These are phyloP conservation scores for Tetragnatha versicolor DNA, from an alignment of 1,140 invertebrate genomes.

Conservation along the genomic window DNA sequence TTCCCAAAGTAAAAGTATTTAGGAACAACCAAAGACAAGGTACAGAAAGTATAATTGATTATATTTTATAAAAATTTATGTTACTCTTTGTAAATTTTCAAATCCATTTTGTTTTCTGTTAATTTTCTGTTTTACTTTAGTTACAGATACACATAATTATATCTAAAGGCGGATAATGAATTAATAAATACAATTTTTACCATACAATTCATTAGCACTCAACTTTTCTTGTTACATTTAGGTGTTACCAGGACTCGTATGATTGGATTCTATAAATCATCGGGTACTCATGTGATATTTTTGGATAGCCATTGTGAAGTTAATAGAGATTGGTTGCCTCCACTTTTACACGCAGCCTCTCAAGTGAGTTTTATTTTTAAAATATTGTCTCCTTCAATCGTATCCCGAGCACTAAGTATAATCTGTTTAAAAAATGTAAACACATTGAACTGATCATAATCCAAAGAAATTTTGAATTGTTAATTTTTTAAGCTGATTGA, in stretches of 20 bases:
- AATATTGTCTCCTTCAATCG: no score
- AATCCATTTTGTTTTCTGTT: no score
- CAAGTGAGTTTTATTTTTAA: constrained; percentile 68
- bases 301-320: constrained; percentile 97
- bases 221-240: neutral
- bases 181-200: no score
- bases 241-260: constrained; percentile 85
- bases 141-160: no score
- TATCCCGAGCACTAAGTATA: no score
- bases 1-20: constrained; percentile 74
- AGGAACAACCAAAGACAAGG: constrained; percentile 77
- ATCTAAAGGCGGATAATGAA: no score
- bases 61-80: neutral
- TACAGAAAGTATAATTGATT: neutral
- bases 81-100: neutral
- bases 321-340: constrained; percentile 94
- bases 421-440: no score
- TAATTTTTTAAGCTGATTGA: no score
- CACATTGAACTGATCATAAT: no score
- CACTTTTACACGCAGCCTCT: constrained; percentile 87
- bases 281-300: constrained; percentile 91
- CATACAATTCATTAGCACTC: no score
- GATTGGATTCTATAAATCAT: constrained; percentile 86
- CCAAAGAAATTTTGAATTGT: no score
- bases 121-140: no score